Evolutionary conservation across 2,113 vertebrate genomes (phyloP).

Genomic region (Oryzias celebensis): DNA sequence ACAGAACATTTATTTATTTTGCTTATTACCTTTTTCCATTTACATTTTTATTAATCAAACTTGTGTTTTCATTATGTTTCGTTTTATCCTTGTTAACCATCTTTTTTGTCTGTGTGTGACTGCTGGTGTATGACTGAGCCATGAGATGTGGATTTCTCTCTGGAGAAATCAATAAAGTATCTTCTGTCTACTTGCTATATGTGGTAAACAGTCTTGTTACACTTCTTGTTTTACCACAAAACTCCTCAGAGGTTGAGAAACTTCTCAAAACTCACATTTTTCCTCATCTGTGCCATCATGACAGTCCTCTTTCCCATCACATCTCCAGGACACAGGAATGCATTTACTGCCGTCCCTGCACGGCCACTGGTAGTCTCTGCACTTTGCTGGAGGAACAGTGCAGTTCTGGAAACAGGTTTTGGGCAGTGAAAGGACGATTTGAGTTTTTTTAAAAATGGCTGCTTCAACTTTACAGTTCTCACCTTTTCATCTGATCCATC

Average conservation of each 20-base stretch:
- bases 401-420: constrained; percentile 72
- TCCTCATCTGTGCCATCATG: constrained; percentile 81
- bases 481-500: constrained; percentile 89
- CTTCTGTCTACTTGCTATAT: too few relatives aligned
- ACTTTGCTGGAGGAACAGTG: constrained; percentile 31
- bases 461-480: not conserved
- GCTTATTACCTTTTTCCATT: too few relatives aligned
- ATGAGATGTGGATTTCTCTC: too few relatives aligned
- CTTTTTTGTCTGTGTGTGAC: too few relatives aligned
- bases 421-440: not conserved
- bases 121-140: too few relatives aligned
- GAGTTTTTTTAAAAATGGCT: not conserved
- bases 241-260: not conserved
- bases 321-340: constrained; percentile 82
- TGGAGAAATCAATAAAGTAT: too few relatives aligned
- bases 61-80: too few relatives aligned
- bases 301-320: constrained; percentile 84
- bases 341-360: constrained; percentile 78
- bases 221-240: not conserved
- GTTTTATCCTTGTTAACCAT: too few relatives aligned
- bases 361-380: constrained; percentile 79
- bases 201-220: too few relatives aligned
- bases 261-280: constrained; percentile 77
- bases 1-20: too few relatives aligned
- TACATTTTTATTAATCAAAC: too few relatives aligned